Evolutionary conservation across 2,888 invertebrate genomes (phyloP), one percentile per base, ranked within the genome.

Genomic region (Laothoe populi): DNA sequence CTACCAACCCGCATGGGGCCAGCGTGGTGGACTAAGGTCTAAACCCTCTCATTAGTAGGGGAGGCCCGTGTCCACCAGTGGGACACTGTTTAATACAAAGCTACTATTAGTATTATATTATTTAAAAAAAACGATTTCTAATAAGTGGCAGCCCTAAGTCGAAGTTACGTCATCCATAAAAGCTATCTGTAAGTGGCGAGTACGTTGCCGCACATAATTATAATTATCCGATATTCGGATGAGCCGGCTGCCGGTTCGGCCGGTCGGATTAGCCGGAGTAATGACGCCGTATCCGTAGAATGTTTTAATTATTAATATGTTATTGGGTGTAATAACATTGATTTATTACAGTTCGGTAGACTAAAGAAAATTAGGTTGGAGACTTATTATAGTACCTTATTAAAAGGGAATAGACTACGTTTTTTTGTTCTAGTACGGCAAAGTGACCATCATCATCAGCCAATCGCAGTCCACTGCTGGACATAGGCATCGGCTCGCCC

Each of bases 101-200:
- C n/a, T n/a, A n/a, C n/a, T n/a, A n/a, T n/a, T n/a, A n/a, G n/a
- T n/a, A n/a, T n/a, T 26, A 26, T 26, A 26, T 26, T 26, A 4
- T 26, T 26, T 3, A 26, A 26, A 4, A 26, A 26, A 26, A 26
- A 26, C n/a, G 2, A 31, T 31, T 49, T 11, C 35, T 19, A 7
- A 16, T 19, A 19, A 31, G 35, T 11, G n/a, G 4, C 31, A 31
- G 11, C 53, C 53, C 53, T 35, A 35, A 19, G n/a, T 19, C 24
- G 13, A 10, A 53, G 31, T 53, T 31, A 53, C 16, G 31, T 49
- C 49, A 13, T 13, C 53, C 19, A 53, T 35, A 53, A 53, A 53
- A 31, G 53, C 35, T 53, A 53, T 53, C 53, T 53, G 16, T 49
- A 53, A 53, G 53, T 53, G 53, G 31, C 19, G 31, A 53, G 31